A percentile compares a stretch with the other conserved stretches of the same genome.
phyloP scores from a whole-genome alignment of 2,113 vertebrate genomes.

The Bubalus kerabau region DNA sequence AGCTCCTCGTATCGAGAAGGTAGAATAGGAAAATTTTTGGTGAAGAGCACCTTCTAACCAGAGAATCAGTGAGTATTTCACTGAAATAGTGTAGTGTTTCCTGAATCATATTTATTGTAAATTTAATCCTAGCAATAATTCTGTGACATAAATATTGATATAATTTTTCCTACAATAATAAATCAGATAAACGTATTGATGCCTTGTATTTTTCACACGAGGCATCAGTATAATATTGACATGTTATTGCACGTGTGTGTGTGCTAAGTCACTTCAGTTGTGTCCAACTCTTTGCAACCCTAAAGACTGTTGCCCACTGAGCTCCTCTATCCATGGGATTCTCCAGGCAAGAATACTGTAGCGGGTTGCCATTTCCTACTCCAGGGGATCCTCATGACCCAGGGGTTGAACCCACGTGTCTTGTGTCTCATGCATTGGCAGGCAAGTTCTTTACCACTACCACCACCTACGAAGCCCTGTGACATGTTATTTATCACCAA shows the following conservation, averaged over 20 bases:
- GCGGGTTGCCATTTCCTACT: rapidly evolving
- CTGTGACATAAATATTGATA: not conserved
- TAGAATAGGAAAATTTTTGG: not conserved
- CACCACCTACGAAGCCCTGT: not conserved
- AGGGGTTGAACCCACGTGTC: not conserved
- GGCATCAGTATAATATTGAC: not conserved
- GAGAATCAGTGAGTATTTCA: not conserved
- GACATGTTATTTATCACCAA: too few species aligned
- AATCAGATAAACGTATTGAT: not conserved
- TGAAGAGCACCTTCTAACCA: not conserved
- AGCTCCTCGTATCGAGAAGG: not conserved
- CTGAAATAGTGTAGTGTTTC: not conserved
- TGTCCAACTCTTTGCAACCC: not conserved
- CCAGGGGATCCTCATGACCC: not conserved
- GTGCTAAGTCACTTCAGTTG: not conserved
- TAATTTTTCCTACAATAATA: not conserved
- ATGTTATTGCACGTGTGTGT: not conserved
- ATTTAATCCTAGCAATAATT: not conserved
- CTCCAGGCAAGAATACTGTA: not conserved
- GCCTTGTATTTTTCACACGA: not conserved
- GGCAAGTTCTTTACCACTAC: not conserved
- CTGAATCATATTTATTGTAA: not conserved
- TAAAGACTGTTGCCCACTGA: not conserved
- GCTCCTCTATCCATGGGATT: not conserved
- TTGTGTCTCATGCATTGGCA: not conserved